A percentile compares a stretch with the other conserved stretches of the same genome.
These are phyloP conservation scores for Saccostrea echinata DNA, from an alignment of 1,140 invertebrate genomes.

Conservation along the genomic window DNA sequence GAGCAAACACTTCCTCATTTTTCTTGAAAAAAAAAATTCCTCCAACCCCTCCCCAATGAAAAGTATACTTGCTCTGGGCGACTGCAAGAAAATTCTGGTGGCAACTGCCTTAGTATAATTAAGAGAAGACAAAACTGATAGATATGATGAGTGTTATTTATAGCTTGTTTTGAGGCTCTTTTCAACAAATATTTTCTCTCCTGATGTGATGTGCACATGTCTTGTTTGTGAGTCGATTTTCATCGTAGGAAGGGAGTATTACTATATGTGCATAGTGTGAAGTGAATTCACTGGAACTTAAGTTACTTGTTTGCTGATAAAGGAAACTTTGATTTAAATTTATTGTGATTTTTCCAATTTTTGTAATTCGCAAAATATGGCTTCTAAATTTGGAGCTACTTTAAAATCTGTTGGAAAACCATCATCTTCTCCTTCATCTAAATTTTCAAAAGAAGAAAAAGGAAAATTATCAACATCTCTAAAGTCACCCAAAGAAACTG, in stretches of 20 bases:
- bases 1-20: slow-evolving; percentile 31
- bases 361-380: background rate
- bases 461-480: background rate
- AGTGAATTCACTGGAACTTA: slow-evolving; percentile 13
- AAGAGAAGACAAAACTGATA: background rate
- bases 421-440: slow-evolving; percentile 14
- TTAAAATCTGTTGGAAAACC: slow-evolving; percentile 27
- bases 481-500: background rate
- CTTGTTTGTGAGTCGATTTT: slow-evolving; percentile 15
- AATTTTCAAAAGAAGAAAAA: slow-evolving; percentile 29
- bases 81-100: background rate
- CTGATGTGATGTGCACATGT: slow-evolving; percentile 22
- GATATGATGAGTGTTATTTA: slow-evolving; percentile 26
- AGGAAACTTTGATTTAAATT: background rate
- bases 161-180: slow-evolving; percentile 31
- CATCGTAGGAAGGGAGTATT: background rate
- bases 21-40: background rate
- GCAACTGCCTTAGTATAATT: background rate
- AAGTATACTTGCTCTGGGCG: background rate
- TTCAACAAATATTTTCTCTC: slow-evolving; percentile 37
- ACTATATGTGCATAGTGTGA: background rate
- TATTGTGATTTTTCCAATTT: background rate
- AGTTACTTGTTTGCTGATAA: background rate
- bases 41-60: background rate
- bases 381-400: slow-evolving; percentile 27